These are phyloP conservation scores for Lethocerus indicus DNA, from an alignment of 1,140 invertebrate genomes.

Conservation along the genomic window DNA sequence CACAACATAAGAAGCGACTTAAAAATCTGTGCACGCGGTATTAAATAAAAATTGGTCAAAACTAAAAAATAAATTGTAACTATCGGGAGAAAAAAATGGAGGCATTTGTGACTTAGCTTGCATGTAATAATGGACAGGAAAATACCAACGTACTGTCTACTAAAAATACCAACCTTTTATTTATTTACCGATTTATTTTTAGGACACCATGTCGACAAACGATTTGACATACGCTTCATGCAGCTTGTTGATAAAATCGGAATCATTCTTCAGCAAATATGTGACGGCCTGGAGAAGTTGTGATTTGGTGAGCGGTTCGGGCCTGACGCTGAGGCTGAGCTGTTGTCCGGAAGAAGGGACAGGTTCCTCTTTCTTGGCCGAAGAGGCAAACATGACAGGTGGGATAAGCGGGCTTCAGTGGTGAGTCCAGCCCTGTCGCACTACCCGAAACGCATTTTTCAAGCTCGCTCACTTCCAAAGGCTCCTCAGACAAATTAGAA, in stretches of 20 bases:
- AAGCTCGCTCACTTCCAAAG: constrained; percentile 20
- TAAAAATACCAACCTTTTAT: background rate
- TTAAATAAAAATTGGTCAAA: too few species aligned
- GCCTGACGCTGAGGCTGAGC: background rate
- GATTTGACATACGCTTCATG: constrained; percentile 82
- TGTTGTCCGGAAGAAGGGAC: background rate
- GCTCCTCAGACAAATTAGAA: background rate
- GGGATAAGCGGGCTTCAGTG: constrained; percentile 58
- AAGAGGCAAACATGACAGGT: constrained; percentile 60
- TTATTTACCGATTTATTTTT: constrained; percentile 14
- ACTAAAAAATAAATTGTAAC: too few species aligned
- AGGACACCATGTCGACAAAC: constrained; percentile 51
- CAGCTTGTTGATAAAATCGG: constrained; percentile 68
- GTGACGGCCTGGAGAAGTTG: constrained; percentile 75
- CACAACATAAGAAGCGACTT: too few species aligned
- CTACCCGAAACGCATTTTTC: constrained; percentile 26
- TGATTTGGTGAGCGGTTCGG: constrained; percentile 54
- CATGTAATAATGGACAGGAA: too few species aligned
- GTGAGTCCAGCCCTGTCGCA: constrained; percentile 31
- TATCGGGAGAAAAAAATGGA: too few species aligned
- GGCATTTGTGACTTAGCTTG: too few species aligned
- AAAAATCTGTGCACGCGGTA: too few species aligned
- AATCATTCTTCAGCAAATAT: constrained; percentile 71
- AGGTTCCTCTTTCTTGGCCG: constrained; percentile 18
- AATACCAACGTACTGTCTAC: background rate